phyloP scores from a whole-genome alignment of 2,888 invertebrate genomes.

The Ochropleura plecta region DNA sequence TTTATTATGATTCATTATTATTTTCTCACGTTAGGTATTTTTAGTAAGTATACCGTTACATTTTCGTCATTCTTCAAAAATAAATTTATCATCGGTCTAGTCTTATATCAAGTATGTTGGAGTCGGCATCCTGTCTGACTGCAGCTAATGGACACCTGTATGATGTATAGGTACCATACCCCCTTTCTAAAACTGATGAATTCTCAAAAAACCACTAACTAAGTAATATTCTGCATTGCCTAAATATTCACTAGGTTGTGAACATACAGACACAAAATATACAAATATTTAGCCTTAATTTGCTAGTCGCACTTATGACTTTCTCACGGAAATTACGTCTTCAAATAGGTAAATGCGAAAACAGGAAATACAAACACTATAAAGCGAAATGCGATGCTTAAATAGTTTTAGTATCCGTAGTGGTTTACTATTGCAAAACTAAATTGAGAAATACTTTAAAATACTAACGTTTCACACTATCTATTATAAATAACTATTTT shows the following conservation, averaged over 20 bases:
- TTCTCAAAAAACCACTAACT: too few relatives aligned
- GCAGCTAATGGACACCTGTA: not conserved
- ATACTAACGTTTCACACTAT: not conserved
- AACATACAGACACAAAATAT: not conserved
- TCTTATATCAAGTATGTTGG: not conserved
- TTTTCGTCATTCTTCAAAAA: slow-evolving; percentile 1
- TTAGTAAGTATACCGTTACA: slow-evolving; percentile 18
- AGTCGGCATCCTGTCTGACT: not conserved
- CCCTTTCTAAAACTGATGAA: too few relatives aligned
- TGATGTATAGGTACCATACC: too few relatives aligned
- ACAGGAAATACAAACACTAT: slow-evolving; percentile 10
- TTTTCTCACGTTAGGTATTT: slow-evolving; percentile 23
- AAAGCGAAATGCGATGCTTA: not conserved
- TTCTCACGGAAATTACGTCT: slow-evolving; percentile 29
- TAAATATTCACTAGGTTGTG: not conserved
- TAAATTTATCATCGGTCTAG: not conserved
- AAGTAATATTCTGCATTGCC: not conserved
- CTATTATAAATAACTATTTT: too few relatives aligned
- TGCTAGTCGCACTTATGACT: slow-evolving; percentile 4
- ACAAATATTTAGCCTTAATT: not conserved
- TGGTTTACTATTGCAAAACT: not conserved
- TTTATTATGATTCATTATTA: slow-evolving; percentile 26
- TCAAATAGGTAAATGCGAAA: slow-evolving; percentile 6
- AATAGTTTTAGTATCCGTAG: not conserved
- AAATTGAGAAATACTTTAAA: not conserved